Percentiles rank a stretch among this genome's conserved stretches.
phyloP scores from a whole-genome alignment of 2,113 vertebrate species.

The Saccopteryx leptura region DNA sequence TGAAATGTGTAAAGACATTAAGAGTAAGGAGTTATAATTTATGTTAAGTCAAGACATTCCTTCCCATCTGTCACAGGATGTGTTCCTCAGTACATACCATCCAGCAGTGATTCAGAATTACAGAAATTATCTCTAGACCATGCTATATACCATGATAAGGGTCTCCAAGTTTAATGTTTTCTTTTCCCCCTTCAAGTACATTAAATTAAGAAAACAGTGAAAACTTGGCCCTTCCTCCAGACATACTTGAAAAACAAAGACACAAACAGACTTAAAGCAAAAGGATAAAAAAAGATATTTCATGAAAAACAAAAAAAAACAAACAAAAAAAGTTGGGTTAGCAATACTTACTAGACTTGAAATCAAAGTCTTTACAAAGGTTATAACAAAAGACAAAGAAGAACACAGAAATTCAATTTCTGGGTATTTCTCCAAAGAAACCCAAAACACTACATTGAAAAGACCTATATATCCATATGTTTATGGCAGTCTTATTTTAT shows the following conservation, averaged over 20 bases:
- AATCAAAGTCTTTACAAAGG: too few relatives aligned
- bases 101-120: not conserved
- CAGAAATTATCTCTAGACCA: not conserved
- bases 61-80: not conserved
- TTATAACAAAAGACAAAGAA: too few relatives aligned
- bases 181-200: not conserved
- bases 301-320: too few relatives aligned
- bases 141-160: not conserved
- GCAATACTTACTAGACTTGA: too few relatives aligned
- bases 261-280: too few relatives aligned
- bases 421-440: too few relatives aligned
- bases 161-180: not conserved
- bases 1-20: slow-evolving; percentile 21
- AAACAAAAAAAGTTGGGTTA: too few relatives aligned
- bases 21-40: not conserved
- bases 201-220: not conserved
- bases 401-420: too few relatives aligned
- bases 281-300: too few relatives aligned
- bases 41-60: not conserved
- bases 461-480: too few relatives aligned
- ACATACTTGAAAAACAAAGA: not conserved
- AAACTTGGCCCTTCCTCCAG: not conserved
- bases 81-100: not conserved
- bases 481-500: too few relatives aligned
- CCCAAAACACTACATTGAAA: too few relatives aligned